Conservation (phyloP, 2,797 vertebrate genomes). For the Pygocentrus nattereri region DNA sequence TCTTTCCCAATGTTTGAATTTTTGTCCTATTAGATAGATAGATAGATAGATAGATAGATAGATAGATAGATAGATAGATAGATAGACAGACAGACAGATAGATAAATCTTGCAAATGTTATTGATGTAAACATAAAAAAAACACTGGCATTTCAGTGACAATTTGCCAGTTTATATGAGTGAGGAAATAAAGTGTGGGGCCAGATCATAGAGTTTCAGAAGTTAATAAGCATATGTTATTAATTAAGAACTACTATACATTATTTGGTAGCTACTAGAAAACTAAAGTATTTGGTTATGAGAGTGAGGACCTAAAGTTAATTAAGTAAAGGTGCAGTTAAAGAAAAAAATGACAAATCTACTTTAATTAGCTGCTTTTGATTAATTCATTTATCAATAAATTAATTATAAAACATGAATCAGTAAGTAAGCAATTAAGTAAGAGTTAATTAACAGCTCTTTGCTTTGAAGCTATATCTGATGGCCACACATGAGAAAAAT, state of each 20-base stretch:
- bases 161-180: too few species aligned
- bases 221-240: too few species aligned
- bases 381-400: constrained; percentile 19
- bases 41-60: too few species aligned
- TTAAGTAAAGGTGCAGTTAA: background rate
- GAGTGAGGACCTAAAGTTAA: background rate
- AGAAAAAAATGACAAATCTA: constrained; percentile 29
- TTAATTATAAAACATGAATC: background rate
- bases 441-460: background rate
- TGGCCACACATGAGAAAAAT: background rate
- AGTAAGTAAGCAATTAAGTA: background rate
- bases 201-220: too few species aligned
- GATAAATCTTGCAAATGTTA: too few species aligned
- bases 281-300: background rate
- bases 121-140: too few species aligned
- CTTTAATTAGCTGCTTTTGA: constrained; percentile 22
- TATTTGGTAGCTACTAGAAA: background rate
- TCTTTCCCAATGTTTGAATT: too few species aligned
- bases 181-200: too few species aligned
- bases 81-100: too few species aligned
- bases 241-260: background rate
- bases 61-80: too few species aligned
- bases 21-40: too few species aligned
- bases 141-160: too few species aligned
- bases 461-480: background rate